Base-by-base conservation (phyloP, 2,888 invertebrate genomes). In the Steinernema hermaphroditum region DNA sequence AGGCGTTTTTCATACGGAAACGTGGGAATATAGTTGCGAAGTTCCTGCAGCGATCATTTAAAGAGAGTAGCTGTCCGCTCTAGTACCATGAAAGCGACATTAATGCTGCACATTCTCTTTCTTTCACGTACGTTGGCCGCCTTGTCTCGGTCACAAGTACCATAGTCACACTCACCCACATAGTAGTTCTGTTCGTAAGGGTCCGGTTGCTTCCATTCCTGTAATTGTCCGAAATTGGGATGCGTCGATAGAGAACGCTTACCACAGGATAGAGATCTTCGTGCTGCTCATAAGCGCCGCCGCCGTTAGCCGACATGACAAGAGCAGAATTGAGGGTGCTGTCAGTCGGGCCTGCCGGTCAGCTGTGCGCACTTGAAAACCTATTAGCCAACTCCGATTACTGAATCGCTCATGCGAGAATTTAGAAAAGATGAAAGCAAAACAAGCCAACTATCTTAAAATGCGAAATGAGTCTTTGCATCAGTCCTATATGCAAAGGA, bases 101-200 rank as follows among this genome's bases (percentile, higher is more conserved):
- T 95, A 90, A 97, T 97, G 91, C 95, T 96, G 85, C 96, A 92
- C 96, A 97, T 96, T 87, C 96, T 92, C 90, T 95, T 93, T 88
- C 96, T 91, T 89, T 97, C 97, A 82, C 97, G 91, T 80, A 96
- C 93, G 89, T 96, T 96, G 75, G 96, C 94, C 1, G 96, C 93
- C 27, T 54, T 54, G 27, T 54, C 54, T 12, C 54, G 54, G 6
- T 54, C 54, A 2, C 22, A 12, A 8, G 6, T 14, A 24, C 54
- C 27, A 27, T 54, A 54, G 22, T 54, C 54, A 27, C 19, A 54
- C 24, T 54, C 54, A 27, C 12, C 12, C 24, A 54, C 22, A 27
- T 54, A 54, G 54, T 54, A 54, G 2, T 12, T 6, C 54, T 9
- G 19, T 2, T 54, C 27, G 54, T 54, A 54, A 4, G 4, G 24